These are phyloP conservation scores for Drosophila neoperkinsi DNA, from an alignment of 2,888 invertebrate genomes.

Conservation along the genomic window DNA sequence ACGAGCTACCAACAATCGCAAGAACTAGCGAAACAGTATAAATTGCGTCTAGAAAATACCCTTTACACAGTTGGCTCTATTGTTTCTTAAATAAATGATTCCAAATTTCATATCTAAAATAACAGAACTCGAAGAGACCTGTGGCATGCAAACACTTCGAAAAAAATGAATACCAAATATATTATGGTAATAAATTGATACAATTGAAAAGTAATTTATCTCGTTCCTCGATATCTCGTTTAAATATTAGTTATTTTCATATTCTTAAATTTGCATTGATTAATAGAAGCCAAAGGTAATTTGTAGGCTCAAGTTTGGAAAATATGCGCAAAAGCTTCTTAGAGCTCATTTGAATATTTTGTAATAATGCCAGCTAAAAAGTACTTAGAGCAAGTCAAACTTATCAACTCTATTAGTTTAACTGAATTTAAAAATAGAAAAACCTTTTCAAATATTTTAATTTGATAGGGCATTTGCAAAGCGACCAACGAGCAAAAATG, in stretches of 20 bases:
- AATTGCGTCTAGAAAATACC: conserved; percentile 28
- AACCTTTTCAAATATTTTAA: background rate
- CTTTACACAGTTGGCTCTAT: background rate
- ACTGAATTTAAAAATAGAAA: background rate
- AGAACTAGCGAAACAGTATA: background rate
- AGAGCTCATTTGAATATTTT: background rate
- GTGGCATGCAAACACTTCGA: background rate
- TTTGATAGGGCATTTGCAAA: conserved; percentile 33
- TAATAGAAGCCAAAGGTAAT: background rate
- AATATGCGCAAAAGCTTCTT: background rate
- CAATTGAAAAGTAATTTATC: background rate
- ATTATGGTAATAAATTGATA: background rate
- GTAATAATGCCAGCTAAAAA: background rate
- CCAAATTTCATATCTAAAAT: background rate
- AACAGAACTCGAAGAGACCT: background rate
- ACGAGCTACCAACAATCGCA: conserved; percentile 30
- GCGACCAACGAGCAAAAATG: conserved; percentile 39
- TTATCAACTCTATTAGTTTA: background rate
- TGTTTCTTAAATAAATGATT: background rate
- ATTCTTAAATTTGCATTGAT: background rate
- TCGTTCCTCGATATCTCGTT: no score
- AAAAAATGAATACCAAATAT: background rate
- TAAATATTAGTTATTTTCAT: background rate
- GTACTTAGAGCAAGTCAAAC: background rate
- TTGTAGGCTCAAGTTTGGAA: background rate